These are phyloP conservation scores for Takifugu flavidus DNA, from an alignment of 2,113 vertebrate genomes.

Conservation along the genomic window DNA sequence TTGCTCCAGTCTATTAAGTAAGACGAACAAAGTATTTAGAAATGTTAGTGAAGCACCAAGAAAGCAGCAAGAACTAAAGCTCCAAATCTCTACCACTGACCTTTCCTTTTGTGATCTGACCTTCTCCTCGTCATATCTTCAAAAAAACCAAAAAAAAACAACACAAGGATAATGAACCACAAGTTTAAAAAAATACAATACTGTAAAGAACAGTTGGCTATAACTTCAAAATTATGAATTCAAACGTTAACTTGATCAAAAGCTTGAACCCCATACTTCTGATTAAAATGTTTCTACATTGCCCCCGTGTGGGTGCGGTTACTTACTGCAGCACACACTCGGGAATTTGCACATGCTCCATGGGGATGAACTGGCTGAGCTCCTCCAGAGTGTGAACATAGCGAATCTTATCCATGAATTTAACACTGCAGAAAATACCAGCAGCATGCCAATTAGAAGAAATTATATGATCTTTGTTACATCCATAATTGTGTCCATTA, in stretches of 20 bases:
- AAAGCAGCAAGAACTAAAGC: neutral
- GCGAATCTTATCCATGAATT: constrained; percentile 93
- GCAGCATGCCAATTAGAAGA: neutral
- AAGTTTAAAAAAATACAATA: neutral
- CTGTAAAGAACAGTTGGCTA: neutral
- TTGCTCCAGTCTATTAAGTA: constrained; percentile 61
- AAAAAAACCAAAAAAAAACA: constrained; percentile 13
- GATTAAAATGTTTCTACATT: constrained; percentile 1
- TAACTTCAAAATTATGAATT: too few species aligned
- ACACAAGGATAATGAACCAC: neutral
- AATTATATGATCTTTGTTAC: neutral
- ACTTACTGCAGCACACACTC: constrained; percentile 93
- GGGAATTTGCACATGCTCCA: constrained; percentile 94
- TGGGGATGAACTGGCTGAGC: constrained; percentile 86
- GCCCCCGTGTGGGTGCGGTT: constrained; percentile 36
- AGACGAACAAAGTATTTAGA: neutral
- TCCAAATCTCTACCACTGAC: constrained; percentile 55
- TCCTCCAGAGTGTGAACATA: constrained; percentile 90
- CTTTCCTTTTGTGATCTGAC: constrained; percentile 83
- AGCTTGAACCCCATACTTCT: neutral
- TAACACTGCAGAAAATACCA: constrained; percentile 74
- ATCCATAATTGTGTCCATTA: neutral
- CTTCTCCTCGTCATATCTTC: constrained; percentile 89
- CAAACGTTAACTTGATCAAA: too few species aligned
- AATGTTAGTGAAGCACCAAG: neutral